phyloP scores from a whole-genome alignment of 2,888 invertebrate genomes.

The Dryomyza anilis region DNA sequence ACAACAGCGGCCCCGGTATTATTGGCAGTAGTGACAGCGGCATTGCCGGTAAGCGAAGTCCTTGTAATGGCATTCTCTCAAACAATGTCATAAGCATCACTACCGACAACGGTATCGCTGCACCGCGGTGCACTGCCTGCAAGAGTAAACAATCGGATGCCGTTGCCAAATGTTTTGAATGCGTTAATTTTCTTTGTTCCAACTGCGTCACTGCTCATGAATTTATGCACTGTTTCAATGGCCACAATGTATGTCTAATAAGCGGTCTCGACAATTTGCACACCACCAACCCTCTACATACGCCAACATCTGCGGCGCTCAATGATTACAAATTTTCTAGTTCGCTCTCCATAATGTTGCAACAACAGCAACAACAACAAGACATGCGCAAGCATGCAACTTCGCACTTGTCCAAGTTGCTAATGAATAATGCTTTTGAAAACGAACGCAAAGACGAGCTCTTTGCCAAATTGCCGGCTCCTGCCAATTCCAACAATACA shows the following conservation, averaged over 20 bases:
- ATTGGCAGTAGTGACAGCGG: slow-evolving; percentile 57
- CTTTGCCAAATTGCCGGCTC: slow-evolving; percentile 37
- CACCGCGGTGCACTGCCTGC: slow-evolving; percentile 90
- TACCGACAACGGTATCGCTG: slow-evolving; percentile 52
- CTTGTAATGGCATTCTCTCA: slow-evolving; percentile 39
- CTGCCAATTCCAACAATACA: slow-evolving; percentile 24
- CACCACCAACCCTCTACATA: not conserved
- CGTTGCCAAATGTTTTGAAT: slow-evolving; percentile 94
- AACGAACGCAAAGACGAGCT: slow-evolving; percentile 31
- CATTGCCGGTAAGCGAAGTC: slow-evolving; percentile 35
- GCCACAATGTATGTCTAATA: slow-evolving; percentile 80
- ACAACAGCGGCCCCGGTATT: slow-evolving; percentile 64
- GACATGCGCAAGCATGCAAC: slow-evolving; percentile 43
- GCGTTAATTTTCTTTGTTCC: slow-evolving; percentile 93
- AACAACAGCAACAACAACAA: slow-evolving; percentile 50
- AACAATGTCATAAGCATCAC: slow-evolving; percentile 58
- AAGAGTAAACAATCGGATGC: slow-evolving; percentile 94
- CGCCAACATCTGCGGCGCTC: not conserved
- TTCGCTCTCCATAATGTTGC: slow-evolving; percentile 55
- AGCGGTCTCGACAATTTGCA: slow-evolving; percentile 48
- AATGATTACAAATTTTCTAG: slow-evolving; percentile 53
- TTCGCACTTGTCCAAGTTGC: slow-evolving; percentile 57
- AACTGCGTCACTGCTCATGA: slow-evolving; percentile 99
- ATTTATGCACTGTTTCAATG: slow-evolving; percentile 98
- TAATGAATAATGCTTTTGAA: slow-evolving; percentile 38